Conservation (phyloP, 2,888 invertebrate genomes). For the Himalopsyche tibetana region DNA sequence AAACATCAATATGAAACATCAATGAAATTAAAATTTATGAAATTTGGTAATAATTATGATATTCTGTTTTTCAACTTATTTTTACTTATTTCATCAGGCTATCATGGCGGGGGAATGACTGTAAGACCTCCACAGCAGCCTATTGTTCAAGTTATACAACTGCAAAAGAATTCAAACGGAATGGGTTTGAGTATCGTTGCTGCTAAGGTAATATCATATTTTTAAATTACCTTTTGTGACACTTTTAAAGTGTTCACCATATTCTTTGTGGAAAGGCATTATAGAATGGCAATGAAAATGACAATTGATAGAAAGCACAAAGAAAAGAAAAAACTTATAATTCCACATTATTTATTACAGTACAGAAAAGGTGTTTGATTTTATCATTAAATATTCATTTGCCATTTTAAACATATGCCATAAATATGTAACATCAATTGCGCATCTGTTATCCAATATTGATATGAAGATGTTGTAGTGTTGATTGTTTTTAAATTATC, state of each 20-base stretch:
- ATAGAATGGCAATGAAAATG: too few species aligned
- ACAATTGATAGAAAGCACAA: too few species aligned
- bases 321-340: neutral
- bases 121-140: slow-evolving; percentile 81
- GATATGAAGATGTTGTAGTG: too few species aligned
- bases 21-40: too few species aligned
- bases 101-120: slow-evolving; percentile 76
- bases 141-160: slow-evolving; percentile 89
- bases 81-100: slow-evolving; percentile 70
- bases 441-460: too few species aligned
- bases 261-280: too few species aligned
- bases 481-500: too few species aligned
- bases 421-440: too few species aligned
- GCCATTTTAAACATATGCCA: neutral
- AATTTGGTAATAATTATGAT: too few species aligned
- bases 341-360: neutral
- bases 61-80: neutral
- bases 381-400: neutral
- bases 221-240: too few species aligned
- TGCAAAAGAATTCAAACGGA: slow-evolving; percentile 96
- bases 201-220: slow-evolving; percentile 83
- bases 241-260: too few species aligned
- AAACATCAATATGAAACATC: too few species aligned
- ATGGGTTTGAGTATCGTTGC: slow-evolving; percentile 99
- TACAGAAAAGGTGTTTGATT: neutral